Percentiles rank a stretch among this genome's conserved stretches.
phyloP scores from a whole-genome alignment of 2,888 invertebrate species.

The Scrobipalpa atriplicella region DNA sequence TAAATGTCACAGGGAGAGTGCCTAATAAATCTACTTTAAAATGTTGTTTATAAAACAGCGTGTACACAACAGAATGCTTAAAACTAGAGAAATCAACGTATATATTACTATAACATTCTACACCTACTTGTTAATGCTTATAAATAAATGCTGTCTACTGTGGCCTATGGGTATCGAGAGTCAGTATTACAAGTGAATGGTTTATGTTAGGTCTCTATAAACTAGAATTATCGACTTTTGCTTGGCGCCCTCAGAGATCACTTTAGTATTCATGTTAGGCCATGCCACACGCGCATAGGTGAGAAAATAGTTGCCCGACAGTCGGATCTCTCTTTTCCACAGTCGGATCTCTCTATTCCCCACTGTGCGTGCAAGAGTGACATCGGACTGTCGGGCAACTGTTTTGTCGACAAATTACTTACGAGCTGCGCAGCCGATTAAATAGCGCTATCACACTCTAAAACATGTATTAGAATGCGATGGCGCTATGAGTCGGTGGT shows the following conservation, averaged over 20 bases:
- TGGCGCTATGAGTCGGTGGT: no score
- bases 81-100: slow-evolving; percentile 79
- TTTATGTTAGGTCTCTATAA: slow-evolving; percentile 1
- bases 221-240: background rate
- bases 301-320: no score
- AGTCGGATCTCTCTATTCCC: no score
- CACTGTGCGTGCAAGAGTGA: no score
- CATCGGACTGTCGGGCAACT: no score
- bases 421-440: no score
- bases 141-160: slow-evolving; percentile 77
- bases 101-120: slow-evolving; percentile 81
- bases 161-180: slow-evolving; percentile 50
- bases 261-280: background rate
- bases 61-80: slow-evolving; percentile 74
- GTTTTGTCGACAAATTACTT: no score
- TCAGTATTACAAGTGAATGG: background rate
- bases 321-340: no score
- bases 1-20: slow-evolving; percentile 51
- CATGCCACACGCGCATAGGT: no score
- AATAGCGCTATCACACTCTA: no score
- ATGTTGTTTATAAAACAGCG: slow-evolving; percentile 54
- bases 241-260: background rate
- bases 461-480: no score
- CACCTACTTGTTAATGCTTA: slow-evolving; percentile 75
- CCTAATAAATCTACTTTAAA: slow-evolving; percentile 44